Base-by-base conservation (phyloP, 2,888 invertebrate species). In the Tenthredo distinguenda region DNA sequence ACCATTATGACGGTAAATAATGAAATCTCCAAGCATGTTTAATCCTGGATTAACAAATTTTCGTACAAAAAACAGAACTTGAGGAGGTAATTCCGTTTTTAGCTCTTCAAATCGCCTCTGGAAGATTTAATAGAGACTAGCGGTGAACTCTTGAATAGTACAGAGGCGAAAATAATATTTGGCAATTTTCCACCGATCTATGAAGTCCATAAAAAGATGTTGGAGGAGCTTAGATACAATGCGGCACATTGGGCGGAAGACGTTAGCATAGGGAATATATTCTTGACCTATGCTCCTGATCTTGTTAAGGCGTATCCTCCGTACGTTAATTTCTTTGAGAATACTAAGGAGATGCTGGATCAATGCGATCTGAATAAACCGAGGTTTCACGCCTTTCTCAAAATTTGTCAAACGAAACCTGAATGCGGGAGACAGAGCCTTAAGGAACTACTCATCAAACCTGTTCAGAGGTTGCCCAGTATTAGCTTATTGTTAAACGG, bases 261-360 rank as follows among this genome's bases (percentile, higher is more conserved):
- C 91, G 95, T 96, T 90, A 95, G 96, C 90, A 97, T 98, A 92
- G 99, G 99, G 9, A 96, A 97, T 91, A 96, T 99, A 89, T 97
- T 99, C 93, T 95, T 98, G 84, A 96, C 97, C 93, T 97, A 98
- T 94, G 97, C 97, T 84, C 96, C 97, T 84, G 98, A 97, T 91
- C 95, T 99, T 92, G 96, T 97, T 89, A 98, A 98, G 94, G 98
- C 98, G 0, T 99, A 99, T 94, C 99, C 99, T 87, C 98, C 99
- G 31, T 99, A 99, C 94, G 97, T 99, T 85, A 99, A 99, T 94
- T 99, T 98, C 94, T 99, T 99, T 94, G 99, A 99, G 94, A 98
- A 98, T 93, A 98, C 98, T 94, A 99, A 99, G 94, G 98, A 98
- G 92, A 97, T 98, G 95, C 95, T 99, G 92, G 95, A 96, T 91